Evolutionary conservation across 2,113 vertebrate species (phyloP).

Genomic region (Climacteris rufus): DNA sequence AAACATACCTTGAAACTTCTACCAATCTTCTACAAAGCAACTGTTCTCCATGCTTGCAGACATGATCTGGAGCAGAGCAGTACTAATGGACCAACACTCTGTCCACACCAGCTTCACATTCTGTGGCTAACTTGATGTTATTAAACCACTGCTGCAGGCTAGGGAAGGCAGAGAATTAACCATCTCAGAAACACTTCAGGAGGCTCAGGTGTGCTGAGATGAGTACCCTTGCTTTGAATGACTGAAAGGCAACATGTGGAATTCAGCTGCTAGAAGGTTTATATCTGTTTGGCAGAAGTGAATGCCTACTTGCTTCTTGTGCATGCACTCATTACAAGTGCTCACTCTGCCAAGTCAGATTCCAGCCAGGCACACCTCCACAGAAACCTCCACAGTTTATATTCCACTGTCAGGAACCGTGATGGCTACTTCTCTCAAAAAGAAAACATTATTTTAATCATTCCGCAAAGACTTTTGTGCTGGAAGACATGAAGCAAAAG

Average conservation of each 20-base stretch:
- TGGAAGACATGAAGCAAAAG: not conserved
- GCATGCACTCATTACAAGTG: not conserved
- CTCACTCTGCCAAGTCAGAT: not conserved
- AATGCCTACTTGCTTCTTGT: not conserved
- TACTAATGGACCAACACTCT: not conserved
- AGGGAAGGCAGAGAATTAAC: not conserved
- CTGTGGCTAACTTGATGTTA: not conserved
- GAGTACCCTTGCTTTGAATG: not conserved
- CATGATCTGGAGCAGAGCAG: fast-evolving
- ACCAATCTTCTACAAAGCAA: not conserved
- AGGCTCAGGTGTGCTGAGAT: not conserved
- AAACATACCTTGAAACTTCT: not conserved
- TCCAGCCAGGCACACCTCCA: not conserved
- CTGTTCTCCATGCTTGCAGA: not conserved
- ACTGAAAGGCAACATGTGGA: fast-evolving
- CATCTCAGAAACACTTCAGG: not conserved
- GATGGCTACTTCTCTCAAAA: not conserved
- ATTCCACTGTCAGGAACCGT: not conserved
- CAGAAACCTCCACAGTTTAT: not conserved
- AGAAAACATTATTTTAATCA: not conserved
- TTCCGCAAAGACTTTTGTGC: not conserved
- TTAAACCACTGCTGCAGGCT: not conserved
- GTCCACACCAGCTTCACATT: not conserved
- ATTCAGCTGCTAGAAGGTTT: not conserved
- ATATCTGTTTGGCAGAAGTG: not conserved